A percentile compares a stretch with the other conserved stretches of the same genome.
Evolutionary conservation across 2,888 invertebrate species (phyloP).

Genomic region (Erpobdella octoculata): DNA sequence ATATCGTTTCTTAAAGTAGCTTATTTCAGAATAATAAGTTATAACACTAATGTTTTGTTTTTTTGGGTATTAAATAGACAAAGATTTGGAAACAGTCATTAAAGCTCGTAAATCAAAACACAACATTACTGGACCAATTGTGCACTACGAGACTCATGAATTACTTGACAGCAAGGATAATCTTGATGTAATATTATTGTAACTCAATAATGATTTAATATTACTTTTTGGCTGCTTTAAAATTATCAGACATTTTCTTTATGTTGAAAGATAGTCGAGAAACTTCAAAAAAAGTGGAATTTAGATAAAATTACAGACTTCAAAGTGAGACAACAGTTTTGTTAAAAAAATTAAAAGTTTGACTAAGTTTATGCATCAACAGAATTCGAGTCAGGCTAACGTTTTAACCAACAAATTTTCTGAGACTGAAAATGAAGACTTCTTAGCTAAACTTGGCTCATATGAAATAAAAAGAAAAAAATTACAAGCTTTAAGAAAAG

Average conservation of each 20-base stretch:
- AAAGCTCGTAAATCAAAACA: conserved; percentile 21
- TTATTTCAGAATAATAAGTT: too few relatives aligned
- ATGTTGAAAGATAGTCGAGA: background rate
- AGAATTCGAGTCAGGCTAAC: background rate
- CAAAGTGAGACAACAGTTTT: background rate
- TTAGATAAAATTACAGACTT: background rate
- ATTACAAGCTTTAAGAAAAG: conserved; percentile 42
- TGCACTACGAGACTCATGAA: too few relatives aligned
- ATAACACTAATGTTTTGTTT: background rate
- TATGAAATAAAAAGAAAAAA: conserved; percentile 41
- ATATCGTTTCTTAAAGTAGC: too few relatives aligned
- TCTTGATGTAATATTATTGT: background rate
- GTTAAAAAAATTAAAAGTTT: background rate
- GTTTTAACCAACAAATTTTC: too few relatives aligned
- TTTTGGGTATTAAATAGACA: conserved; percentile 9
- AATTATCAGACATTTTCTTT: background rate
- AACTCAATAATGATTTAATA: too few relatives aligned
- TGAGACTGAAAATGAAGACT: conserved; percentile 22
- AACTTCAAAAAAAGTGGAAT: conserved; percentile 5
- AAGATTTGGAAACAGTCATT: conserved; percentile 28
- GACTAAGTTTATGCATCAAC: background rate
- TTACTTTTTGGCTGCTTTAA: background rate
- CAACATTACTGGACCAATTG: too few relatives aligned
- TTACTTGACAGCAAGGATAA: background rate
- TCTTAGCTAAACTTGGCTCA: conserved; percentile 38